phyloP scores from a whole-genome alignment of 2,888 invertebrate genomes.

The Leptura quadrifasciata region DNA sequence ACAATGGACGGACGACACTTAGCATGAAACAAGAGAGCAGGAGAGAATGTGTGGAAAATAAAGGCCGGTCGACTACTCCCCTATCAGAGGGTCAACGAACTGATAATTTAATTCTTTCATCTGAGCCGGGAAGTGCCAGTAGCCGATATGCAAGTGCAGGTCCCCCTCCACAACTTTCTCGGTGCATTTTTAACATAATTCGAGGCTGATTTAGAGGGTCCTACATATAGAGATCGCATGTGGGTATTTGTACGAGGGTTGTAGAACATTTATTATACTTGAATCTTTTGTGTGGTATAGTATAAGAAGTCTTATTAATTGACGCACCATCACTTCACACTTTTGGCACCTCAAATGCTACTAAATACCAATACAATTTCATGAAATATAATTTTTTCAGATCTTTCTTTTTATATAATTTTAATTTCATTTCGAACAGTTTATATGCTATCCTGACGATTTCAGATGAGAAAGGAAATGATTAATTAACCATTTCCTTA shows the following conservation, averaged over 20 bases:
- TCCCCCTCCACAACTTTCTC: not conserved
- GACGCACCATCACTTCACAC: no score
- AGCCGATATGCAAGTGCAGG: slow-evolving; percentile 62
- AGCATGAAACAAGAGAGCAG: slow-evolving; percentile 21
- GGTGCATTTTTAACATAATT: slow-evolving; percentile 25
- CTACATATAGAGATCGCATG: not conserved
- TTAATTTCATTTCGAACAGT: no score
- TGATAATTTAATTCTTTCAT: slow-evolving; percentile 69
- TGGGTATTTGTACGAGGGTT: not conserved
- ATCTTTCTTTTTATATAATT: no score
- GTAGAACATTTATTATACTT: not conserved
- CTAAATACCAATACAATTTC: no score
- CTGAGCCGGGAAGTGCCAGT: slow-evolving; percentile 64
- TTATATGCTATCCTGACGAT: no score
- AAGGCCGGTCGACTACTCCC: slow-evolving; percentile 51
- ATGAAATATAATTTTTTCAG: no score
- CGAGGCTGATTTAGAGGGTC: slow-evolving; percentile 19
- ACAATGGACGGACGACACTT: slow-evolving; percentile 32
- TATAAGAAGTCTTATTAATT: no score
- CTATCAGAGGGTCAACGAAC: slow-evolving; percentile 66
- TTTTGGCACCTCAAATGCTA: no score
- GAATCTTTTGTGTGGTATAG: no score
- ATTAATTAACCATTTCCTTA: no score
- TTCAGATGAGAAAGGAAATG: no score
- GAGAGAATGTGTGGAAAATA: slow-evolving; percentile 30